Percentiles rank a stretch among this genome's conserved stretches.
phyloP scores from a whole-genome alignment of 2,797 vertebrate species.

The Enteromius argenteus region DNA sequence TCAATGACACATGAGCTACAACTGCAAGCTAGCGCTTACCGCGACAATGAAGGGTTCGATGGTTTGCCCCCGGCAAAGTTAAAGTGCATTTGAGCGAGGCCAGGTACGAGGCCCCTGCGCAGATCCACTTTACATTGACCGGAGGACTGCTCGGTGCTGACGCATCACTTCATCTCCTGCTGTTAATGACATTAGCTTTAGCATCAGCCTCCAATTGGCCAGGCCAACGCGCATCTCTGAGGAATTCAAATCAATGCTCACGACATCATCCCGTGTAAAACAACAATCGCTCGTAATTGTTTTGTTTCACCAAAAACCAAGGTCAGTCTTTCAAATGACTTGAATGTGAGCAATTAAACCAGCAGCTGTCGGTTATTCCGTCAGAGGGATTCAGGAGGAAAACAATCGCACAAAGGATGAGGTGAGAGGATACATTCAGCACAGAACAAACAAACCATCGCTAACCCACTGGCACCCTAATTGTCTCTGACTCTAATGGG shows the following conservation, averaged over 20 bases:
- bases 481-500: constrained; percentile 82
- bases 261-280: constrained; percentile 14
- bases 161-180: constrained; percentile 42
- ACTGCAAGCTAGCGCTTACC: constrained; percentile 68
- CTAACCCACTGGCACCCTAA: constrained; percentile 80
- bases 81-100: constrained; percentile 71
- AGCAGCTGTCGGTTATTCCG: constrained; percentile 32
- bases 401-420: constrained; percentile 50
- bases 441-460: constrained; percentile 85
- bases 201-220: not conserved
- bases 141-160: constrained; percentile 78
- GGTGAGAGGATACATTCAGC: constrained; percentile 78
- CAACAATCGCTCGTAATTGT: constrained; percentile 24
- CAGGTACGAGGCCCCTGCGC: constrained; percentile 64
- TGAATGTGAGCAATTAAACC: constrained; percentile 26
- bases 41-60: constrained; percentile 59
- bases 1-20: constrained; percentile 81
- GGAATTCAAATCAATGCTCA: constrained; percentile 36
- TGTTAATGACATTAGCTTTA: constrained; percentile 13
- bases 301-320: constrained; percentile 24
- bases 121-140: constrained; percentile 77
- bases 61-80: constrained; percentile 71
- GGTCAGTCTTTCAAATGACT: constrained; percentile 32
- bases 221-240: not conserved
- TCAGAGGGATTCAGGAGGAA: constrained; percentile 50